phyloP scores from a whole-genome alignment of 2,888 invertebrate genomes.

The Ichneumoninae sp. region DNA sequence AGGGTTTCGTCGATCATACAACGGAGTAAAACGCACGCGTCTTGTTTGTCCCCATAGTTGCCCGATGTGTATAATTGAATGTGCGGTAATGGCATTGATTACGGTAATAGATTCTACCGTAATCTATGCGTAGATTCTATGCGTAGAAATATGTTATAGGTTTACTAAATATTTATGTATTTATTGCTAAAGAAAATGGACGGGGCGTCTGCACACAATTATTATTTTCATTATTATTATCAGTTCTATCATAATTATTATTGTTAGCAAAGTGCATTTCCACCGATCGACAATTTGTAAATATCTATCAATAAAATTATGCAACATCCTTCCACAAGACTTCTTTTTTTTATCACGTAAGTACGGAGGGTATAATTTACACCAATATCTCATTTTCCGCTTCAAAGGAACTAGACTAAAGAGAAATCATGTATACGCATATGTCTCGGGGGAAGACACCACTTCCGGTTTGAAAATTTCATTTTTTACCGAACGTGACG shows the following conservation, averaged over 20 bases:
- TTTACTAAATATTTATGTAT: conserved; percentile 26
- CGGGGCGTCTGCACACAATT: neutral
- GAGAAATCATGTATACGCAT: too few species aligned
- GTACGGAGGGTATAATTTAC: too few species aligned
- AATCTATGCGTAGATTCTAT: too few species aligned
- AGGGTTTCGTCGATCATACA: too few species aligned
- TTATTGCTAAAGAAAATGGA: conserved; percentile 8
- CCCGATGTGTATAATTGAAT: neutral
- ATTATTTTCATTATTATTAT: conserved; percentile 4
- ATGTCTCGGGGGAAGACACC: too few species aligned
- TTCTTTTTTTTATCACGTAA: neutral
- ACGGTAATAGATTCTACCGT: neutral
- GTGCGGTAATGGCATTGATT: conserved; percentile 21
- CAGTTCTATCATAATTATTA: neutral
- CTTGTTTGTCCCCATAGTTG: neutral
- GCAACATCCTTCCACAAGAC: neutral
- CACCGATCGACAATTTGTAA: conserved; percentile 69
- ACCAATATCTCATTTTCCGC: too few species aligned
- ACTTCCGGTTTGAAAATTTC: too few species aligned
- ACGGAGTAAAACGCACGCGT: too few species aligned
- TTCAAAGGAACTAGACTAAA: too few species aligned
- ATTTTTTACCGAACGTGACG: too few species aligned
- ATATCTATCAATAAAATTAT: conserved; percentile 71
- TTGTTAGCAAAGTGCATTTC: conserved; percentile 8
- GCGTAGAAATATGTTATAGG: neutral